Conservation (phyloP, 2,888 invertebrate genomes). For the Amiota mariae region DNA sequence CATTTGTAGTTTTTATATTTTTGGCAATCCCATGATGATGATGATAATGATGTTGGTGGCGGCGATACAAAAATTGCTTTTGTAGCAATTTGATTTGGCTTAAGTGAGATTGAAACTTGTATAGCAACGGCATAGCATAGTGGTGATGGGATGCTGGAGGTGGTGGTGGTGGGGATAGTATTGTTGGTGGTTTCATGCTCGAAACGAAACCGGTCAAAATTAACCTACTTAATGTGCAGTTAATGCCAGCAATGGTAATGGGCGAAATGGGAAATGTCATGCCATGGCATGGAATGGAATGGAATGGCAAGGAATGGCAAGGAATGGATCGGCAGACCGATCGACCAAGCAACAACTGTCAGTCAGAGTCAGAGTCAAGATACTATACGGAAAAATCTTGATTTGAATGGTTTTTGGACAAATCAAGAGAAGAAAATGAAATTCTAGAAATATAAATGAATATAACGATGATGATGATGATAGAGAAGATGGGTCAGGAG, state of each 20-base stretch:
- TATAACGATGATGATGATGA: too few species aligned
- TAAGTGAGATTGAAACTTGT: neutral
- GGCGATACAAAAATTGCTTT: too few species aligned
- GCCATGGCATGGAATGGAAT: neutral
- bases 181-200: conserved; percentile 25
- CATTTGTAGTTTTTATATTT: neutral
- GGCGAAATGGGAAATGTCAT: conserved; percentile 7
- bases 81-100: neutral
- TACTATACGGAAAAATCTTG: neutral
- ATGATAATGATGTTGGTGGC: too few species aligned
- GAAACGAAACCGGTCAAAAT: conserved; percentile 66
- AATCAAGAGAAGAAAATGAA: neutral
- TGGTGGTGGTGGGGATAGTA: neutral
- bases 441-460: too few species aligned
- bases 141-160: too few species aligned
- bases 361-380: neutral
- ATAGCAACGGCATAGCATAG: too few species aligned
- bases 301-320: too few species aligned
- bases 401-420: conserved; percentile 17
- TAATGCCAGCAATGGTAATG: conserved; percentile 41
- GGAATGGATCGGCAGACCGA: too few species aligned
- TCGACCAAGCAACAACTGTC: neutral
- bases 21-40: neutral
- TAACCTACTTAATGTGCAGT: conserved; percentile 63
- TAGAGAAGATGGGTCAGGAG: too few species aligned